These are phyloP conservation scores for Tamias sibiricus DNA, from an alignment of 2,113 vertebrate genomes.

Conservation along the genomic window DNA sequence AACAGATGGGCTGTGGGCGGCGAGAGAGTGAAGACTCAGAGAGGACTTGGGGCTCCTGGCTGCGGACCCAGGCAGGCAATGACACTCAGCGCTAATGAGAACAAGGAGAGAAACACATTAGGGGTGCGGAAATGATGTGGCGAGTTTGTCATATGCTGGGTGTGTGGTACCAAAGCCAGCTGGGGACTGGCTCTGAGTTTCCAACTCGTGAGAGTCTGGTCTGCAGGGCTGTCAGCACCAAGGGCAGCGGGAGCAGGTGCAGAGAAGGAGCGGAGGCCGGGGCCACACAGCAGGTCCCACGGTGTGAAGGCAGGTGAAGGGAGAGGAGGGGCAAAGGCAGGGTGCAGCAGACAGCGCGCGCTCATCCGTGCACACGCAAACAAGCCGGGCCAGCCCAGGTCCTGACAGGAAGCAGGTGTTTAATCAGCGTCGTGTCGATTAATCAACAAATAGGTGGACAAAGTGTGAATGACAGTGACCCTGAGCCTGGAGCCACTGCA, in stretches of 20 bases:
- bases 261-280: background rate
- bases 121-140: slow-evolving; percentile 5
- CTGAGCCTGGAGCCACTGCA: background rate
- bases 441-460: slow-evolving; percentile 49
- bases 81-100: slow-evolving; percentile 65
- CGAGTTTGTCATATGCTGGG: slow-evolving; percentile 15
- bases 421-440: slow-evolving; percentile 45
- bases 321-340: background rate
- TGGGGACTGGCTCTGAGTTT: background rate
- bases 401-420: slow-evolving; percentile 29
- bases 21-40: slow-evolving; percentile 61
- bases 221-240: background rate
- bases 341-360: fast-evolving
- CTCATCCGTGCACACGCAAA: background rate
- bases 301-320: background rate
- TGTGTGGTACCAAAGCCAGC: slow-evolving; percentile 28
- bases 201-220: background rate
- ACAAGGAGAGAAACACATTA: slow-evolving; percentile 54
- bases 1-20: slow-evolving; percentile 72
- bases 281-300: background rate
- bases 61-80: slow-evolving; percentile 63
- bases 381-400: background rate
- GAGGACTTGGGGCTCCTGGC: slow-evolving; percentile 76
- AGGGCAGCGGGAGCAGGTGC: background rate
- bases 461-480: slow-evolving; percentile 61